Base-by-base conservation (phyloP, 1,140 invertebrate species). In the Sycophaga agraensis region DNA sequence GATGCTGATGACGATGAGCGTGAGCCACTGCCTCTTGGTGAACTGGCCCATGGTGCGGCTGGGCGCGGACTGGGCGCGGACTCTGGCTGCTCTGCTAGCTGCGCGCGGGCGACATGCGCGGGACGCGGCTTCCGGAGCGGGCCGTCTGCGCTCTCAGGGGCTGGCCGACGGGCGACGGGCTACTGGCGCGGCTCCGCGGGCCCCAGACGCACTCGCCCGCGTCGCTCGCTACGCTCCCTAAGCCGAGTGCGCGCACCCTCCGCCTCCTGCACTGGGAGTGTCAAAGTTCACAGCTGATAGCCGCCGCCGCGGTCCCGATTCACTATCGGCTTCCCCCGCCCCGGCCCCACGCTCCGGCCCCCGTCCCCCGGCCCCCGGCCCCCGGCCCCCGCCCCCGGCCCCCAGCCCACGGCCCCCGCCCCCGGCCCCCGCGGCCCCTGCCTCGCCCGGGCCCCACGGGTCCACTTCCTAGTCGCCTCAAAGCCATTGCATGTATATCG, bases 1-100 rank as follows among this genome's bases (percentile, higher is more conserved):
- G 60, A 94, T 85, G 31, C 89, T 89, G 68, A 96, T 91, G 49
- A 92, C 89, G n/a, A 92, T 82, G 14, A 94, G 82, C 0, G 89
- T 93, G 63, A 90, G 78, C 89, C 90, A 91, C 79, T 95, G 91
- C 71, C 90, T 84, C 73, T 84, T 87, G 1, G 89, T 88, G 72
- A 93, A 92, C 43, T 81, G 61, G 5, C 61, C 61, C 61, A 63
- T 53, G 1, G n/a, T 57, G 4, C 6, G 5, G 7, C n/a, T 1
- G n/a, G n/a, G n/a, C 28, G 2, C 34, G 2, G 24, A 34, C 11
- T 9, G 17, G 28, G 11, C 28, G 4, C 28, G 28, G 28, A 6
- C 4, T 31, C 28, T 31, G 28, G 11, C 28, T 45, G 50, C 35
- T 53, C 49, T 22, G 49, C 12, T 37, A 50, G 17, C 31, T 9